Conservation (phyloP, 1,140 invertebrate species). For the Diachasmimorpha longicaudata region DNA sequence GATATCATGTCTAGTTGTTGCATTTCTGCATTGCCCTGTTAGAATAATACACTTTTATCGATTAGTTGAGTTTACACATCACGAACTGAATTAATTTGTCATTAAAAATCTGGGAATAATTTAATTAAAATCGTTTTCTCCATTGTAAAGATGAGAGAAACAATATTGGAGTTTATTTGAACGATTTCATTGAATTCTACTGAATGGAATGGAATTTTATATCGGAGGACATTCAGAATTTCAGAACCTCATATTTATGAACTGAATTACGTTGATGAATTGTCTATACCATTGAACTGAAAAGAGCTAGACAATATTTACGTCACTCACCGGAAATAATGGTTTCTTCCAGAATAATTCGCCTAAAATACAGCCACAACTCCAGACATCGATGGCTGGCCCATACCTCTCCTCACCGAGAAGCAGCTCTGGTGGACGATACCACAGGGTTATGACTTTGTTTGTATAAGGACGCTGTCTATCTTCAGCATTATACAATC, state of each 20-base stretch:
- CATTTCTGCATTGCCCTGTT: slow-evolving; percentile 88
- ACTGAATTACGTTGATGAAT: no score
- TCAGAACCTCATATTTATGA: no score
- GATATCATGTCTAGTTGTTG: slow-evolving; percentile 95
- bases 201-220: no score
- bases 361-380: slow-evolving; percentile 98
- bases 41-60: neutral
- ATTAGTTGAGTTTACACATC: neutral
- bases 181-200: no score
- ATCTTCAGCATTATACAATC: slow-evolving; percentile 95
- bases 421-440: slow-evolving; percentile 95
- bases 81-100: neutral
- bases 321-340: slow-evolving; percentile 83
- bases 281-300: no score
- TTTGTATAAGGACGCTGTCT: slow-evolving; percentile 95
- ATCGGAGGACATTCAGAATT: no score
- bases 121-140: no score
- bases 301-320: no score
- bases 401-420: slow-evolving; percentile 98
- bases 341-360: slow-evolving; percentile 97
- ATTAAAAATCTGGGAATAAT: no score
- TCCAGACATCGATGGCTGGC: slow-evolving; percentile 99
- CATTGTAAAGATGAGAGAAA: no score
- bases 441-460: slow-evolving; percentile 99
- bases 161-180: no score